A percentile compares a stretch with the other conserved stretches of the same genome.
Conservation (phyloP, 1,140 invertebrate species). For the Leguminivora glycinivorella region DNA sequence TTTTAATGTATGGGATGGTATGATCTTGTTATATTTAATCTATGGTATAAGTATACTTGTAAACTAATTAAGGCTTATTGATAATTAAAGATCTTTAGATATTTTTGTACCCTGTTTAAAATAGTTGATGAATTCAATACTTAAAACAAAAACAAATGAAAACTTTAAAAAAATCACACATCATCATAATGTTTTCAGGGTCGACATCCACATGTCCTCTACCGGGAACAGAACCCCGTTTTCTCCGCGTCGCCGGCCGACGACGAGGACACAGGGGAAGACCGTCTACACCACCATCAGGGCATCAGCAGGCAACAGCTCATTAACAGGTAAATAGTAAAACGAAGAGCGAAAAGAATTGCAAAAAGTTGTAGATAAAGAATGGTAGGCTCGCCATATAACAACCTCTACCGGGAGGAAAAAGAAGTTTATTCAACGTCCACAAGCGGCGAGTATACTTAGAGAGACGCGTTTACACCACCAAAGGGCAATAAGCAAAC, state of each 20-base stretch:
- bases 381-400: no score
- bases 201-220: slow-evolving; percentile 67
- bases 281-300: slow-evolving; percentile 72
- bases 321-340: slow-evolving; percentile 81
- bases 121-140: no score
- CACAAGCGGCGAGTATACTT: slow-evolving; percentile 61
- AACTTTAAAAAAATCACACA: no score
- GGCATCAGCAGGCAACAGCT: slow-evolving; percentile 93
- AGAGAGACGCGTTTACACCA: slow-evolving; percentile 67
- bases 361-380: no score
- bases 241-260: slow-evolving; percentile 58
- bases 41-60: no score
- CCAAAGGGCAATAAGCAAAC: slow-evolving; percentile 87
- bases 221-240: slow-evolving; percentile 54
- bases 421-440: slow-evolving; percentile 53
- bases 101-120: no score
- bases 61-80: no score
- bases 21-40: no score
- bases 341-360: no score
- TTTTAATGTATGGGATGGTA: no score
- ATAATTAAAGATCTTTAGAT: no score
- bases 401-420: slow-evolving; percentile 60
- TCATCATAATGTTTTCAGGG: slow-evolving; percentile 42
- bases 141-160: no score
- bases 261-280: slow-evolving; percentile 62